phyloP scores from a whole-genome alignment of 2,888 invertebrate genomes.

The Hydropsyche betteni region DNA sequence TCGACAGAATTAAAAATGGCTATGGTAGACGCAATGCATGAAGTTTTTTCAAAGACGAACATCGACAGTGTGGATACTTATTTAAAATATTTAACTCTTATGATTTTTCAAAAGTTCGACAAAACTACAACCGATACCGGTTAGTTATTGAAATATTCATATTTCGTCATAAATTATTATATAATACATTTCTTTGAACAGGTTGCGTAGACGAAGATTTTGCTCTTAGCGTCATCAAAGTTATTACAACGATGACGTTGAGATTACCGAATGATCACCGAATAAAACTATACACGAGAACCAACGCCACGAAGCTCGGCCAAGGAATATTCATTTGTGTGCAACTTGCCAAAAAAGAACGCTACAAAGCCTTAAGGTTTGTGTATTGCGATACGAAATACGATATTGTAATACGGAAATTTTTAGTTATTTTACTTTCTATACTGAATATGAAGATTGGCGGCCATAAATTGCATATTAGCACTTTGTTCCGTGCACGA shows the following conservation, averaged over 20 bases:
- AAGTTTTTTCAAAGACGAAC: constrained; percentile 62
- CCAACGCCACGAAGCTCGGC: constrained; percentile 69
- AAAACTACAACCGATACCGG: constrained; percentile 63
- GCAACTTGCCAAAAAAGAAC: constrained; percentile 73
- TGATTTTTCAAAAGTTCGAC: constrained; percentile 68
- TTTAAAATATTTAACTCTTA: constrained; percentile 65
- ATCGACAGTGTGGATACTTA: constrained; percentile 65
- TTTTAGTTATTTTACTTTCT: not conserved
- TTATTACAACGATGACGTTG: constrained; percentile 64
- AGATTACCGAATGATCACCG: constrained; percentile 64
- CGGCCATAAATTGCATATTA: constrained; percentile 70
- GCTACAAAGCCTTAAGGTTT: constrained; percentile 70
- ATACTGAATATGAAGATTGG: constrained; percentile 59
- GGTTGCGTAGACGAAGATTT: constrained; percentile 72
- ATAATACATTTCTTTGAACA: constrained; percentile 55
- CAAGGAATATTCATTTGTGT: constrained; percentile 73
- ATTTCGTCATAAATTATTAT: constrained; percentile 20
- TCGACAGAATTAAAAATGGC: constrained; percentile 63
- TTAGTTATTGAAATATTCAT: constrained; percentile 54
- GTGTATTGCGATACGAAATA: not conserved
- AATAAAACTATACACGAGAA: constrained; percentile 65
- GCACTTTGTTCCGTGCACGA: constrained; percentile 72
- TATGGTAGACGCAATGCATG: constrained; percentile 63
- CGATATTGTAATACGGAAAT: not conserved
- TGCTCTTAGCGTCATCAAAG: constrained; percentile 67